Evolutionary conservation across 2,797 vertebrate genomes (phyloP).

Genomic region (Luscinia luscinia): DNA sequence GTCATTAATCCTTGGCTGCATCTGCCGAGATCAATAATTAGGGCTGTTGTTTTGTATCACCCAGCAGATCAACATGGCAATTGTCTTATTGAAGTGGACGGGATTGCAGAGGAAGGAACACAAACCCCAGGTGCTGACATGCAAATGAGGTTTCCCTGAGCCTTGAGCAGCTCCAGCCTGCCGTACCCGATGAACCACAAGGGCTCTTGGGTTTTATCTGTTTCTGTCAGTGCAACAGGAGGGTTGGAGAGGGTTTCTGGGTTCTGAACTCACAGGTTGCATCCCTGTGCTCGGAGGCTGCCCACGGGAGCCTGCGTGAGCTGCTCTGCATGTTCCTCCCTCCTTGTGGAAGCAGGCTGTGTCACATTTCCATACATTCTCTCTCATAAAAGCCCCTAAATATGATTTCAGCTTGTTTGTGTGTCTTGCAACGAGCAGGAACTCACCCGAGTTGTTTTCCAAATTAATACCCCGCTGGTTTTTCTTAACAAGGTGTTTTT

Average conservation of each 20-base stretch:
- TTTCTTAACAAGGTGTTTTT: slow-evolving; percentile 54
- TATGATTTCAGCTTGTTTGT: not conserved
- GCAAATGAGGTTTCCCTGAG: not conserved
- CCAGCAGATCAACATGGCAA: not conserved
- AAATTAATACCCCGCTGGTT: not conserved
- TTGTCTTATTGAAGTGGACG: not conserved
- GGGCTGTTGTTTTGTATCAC: not conserved
- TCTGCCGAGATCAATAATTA: not conserved
- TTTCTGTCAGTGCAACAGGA: not conserved
- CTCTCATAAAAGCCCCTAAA: not conserved
- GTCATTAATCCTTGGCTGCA: not conserved
- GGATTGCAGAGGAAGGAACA: not conserved
- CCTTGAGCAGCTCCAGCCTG: not conserved
- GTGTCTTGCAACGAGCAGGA: not conserved
- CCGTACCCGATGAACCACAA: not conserved
- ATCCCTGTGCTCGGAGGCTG: not conserved
- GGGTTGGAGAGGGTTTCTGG: not conserved
- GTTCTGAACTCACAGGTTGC: not conserved
- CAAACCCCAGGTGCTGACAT: not conserved
- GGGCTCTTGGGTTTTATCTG: not conserved
- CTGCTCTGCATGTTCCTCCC: not conserved
- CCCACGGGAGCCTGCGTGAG: not conserved
- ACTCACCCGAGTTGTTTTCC: slow-evolving; percentile 28
- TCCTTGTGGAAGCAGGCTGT: not conserved
- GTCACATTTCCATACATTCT: not conserved